phyloP scores from a whole-genome alignment of 2,888 invertebrate species.

The Pteria penguin region DNA sequence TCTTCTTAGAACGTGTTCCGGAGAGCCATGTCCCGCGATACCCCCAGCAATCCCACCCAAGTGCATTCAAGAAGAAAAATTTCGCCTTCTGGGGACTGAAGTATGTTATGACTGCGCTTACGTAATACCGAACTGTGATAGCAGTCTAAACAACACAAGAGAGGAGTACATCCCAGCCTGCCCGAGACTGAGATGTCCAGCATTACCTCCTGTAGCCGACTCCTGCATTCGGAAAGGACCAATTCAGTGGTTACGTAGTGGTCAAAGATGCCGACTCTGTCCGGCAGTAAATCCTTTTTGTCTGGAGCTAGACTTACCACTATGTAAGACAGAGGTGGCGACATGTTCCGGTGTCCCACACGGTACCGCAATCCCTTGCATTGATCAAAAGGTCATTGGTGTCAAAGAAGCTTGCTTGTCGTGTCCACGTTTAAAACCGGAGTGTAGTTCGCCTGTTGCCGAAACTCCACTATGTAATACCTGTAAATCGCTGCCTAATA shows the following conservation, averaged over 20 bases:
- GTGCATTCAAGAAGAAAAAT: background rate
- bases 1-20: background rate
- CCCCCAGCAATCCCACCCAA: background rate
- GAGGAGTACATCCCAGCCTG: background rate
- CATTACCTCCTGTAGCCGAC: background rate
- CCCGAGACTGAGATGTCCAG: background rate
- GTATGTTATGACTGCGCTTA: background rate
- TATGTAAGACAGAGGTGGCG: background rate
- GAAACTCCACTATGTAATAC: background rate
- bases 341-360: background rate
- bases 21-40: background rate
- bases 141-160: background rate
- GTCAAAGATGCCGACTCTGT: background rate
- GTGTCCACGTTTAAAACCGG: background rate
- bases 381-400: background rate
- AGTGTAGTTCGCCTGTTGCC: background rate
- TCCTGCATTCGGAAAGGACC: background rate
- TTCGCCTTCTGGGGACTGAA: background rate
- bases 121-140: background rate
- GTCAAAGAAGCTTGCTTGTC: background rate
- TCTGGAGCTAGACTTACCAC: background rate
- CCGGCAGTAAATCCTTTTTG: background rate
- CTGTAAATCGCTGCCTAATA: background rate
- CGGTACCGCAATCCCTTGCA: background rate
- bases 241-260: background rate